A percentile compares a stretch with the other conserved stretches of the same genome.
Evolutionary conservation across 2,113 vertebrate species (phyloP).

Genomic region (Nibea coibor): DNA sequence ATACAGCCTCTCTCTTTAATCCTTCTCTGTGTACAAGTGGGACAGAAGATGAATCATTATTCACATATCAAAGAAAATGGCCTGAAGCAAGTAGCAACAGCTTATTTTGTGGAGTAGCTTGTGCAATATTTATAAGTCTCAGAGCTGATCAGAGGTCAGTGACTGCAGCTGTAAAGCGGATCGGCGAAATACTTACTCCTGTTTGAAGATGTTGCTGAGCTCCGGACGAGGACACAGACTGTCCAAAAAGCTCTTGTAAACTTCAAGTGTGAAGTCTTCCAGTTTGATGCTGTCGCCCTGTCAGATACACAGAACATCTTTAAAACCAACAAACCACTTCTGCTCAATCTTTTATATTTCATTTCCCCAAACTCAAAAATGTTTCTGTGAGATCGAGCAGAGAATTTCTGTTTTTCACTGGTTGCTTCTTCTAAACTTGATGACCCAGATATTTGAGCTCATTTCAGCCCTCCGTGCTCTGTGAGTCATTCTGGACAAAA

Average conservation of each 20-base stretch:
- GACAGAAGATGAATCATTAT: slow-evolving; percentile 41
- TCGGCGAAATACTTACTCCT: slow-evolving; percentile 87
- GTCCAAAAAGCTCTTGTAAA: slow-evolving; percentile 93
- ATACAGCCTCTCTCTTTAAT: slow-evolving; percentile 24
- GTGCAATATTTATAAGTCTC: neutral
- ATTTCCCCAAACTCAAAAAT: neutral
- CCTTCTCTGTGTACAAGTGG: slow-evolving; percentile 11
- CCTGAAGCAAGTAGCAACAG: slow-evolving; percentile 25
- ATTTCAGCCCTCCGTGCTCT: slow-evolving; percentile 28
- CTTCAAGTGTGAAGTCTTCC: slow-evolving; percentile 93
- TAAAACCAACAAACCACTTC: neutral
- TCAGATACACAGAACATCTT: neutral
- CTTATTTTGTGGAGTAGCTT: neutral
- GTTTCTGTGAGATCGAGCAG: slow-evolving; percentile 1
- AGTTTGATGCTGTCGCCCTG: slow-evolving; percentile 95
- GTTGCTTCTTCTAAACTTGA: slow-evolving; percentile 35
- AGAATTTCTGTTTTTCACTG: slow-evolving; percentile 3
- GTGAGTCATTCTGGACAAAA: slow-evolving; percentile 39
- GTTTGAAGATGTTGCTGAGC: slow-evolving; percentile 92
- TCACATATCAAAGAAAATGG: slow-evolving; percentile 16
- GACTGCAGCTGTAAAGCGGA: neutral
- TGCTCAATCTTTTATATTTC: neutral
- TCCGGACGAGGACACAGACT: slow-evolving; percentile 94
- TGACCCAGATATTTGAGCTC: slow-evolving; percentile 53
- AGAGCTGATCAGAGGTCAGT: slow-evolving; percentile 5